A percentile compares a stretch with the other conserved stretches of the same genome.
Conservation (phyloP, 1,140 invertebrate genomes). For the Temnothorax curvispinosus region DNA sequence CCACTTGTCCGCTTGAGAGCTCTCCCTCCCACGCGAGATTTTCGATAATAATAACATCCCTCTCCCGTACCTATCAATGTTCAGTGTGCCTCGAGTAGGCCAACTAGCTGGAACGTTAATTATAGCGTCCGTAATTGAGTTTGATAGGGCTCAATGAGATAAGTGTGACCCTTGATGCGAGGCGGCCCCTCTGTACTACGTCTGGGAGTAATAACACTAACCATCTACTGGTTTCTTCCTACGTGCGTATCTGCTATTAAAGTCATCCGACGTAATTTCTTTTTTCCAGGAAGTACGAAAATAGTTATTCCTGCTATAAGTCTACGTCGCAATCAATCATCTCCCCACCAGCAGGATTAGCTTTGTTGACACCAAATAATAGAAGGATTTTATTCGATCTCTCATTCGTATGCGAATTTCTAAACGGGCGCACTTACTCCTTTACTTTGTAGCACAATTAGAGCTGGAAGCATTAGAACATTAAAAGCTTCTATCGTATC, state of each 20-base stretch:
- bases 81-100: not conserved
- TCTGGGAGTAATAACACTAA: not conserved
- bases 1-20: not conserved
- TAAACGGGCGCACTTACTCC: not conserved
- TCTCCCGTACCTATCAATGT: slow-evolving; percentile 13
- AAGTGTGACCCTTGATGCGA: slow-evolving; percentile 53
- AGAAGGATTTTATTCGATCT: not conserved
- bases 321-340: not conserved
- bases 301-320: not conserved
- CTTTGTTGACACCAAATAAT: not conserved
- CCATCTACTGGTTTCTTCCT: slow-evolving; percentile 26
- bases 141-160: slow-evolving; percentile 60
- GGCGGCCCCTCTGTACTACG: not conserved
- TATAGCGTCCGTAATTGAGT: slow-evolving; percentile 56
- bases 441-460: not conserved
- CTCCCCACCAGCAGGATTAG: not conserved
- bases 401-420: not conserved
- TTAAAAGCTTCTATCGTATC: not conserved
- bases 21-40: not conserved
- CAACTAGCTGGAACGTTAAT: slow-evolving; percentile 50
- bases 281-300: not conserved
- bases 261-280: slow-evolving; percentile 13
- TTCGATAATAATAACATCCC: slow-evolving; percentile 39
- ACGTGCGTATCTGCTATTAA: slow-evolving; percentile 9
- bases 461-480: not conserved